These are phyloP conservation scores for Lampris megalopsis DNA, from an alignment of 2,113 vertebrate genomes.

Conservation along the genomic window DNA sequence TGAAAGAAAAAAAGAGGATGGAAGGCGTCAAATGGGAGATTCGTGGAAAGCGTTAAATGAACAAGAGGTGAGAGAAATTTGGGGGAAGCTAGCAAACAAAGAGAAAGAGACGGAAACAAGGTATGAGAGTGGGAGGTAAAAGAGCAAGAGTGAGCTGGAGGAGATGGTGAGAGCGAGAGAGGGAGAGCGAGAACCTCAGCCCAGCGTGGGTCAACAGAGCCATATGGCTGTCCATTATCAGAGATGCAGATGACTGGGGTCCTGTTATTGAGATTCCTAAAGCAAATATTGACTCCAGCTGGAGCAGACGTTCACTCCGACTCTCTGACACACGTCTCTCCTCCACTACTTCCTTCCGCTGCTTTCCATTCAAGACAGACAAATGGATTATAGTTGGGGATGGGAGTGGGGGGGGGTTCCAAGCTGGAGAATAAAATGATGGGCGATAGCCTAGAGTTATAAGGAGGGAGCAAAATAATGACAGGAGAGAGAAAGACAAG, in stretches of 20 bases:
- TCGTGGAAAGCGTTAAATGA: slow-evolving; percentile 40
- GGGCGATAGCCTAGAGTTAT: slow-evolving; percentile 37
- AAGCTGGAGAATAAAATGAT: slow-evolving; percentile 59
- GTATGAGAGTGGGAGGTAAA: neutral
- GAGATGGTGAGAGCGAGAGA: slow-evolving; percentile 33
- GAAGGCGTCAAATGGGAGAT: slow-evolving; percentile 39
- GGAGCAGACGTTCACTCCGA: slow-evolving; percentile 73
- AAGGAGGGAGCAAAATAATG: slow-evolving; percentile 18
- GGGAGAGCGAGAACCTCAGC: slow-evolving; percentile 62
- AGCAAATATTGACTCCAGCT: slow-evolving; percentile 89
- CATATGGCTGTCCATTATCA: slow-evolving; percentile 88
- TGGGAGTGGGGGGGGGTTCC: slow-evolving; percentile 50
- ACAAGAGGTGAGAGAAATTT: slow-evolving; percentile 49
- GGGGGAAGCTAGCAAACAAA: slow-evolving; percentile 44
- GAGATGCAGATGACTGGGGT: slow-evolving; percentile 86
- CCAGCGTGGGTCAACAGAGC: slow-evolving; percentile 86
- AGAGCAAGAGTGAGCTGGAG: no score
- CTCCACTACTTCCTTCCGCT: slow-evolving; percentile 74
- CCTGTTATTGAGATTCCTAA: slow-evolving; percentile 88
- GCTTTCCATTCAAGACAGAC: slow-evolving; percentile 66
- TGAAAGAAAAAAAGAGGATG: slow-evolving; percentile 38
- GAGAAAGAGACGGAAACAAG: slow-evolving; percentile 52
- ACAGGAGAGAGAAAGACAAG: slow-evolving; percentile 33
- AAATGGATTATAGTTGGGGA: slow-evolving; percentile 64
- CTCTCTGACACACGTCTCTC: slow-evolving; percentile 75